Evolutionary conservation across 2,888 invertebrate species (phyloP).

Genomic region (Patella pellucida): DNA sequence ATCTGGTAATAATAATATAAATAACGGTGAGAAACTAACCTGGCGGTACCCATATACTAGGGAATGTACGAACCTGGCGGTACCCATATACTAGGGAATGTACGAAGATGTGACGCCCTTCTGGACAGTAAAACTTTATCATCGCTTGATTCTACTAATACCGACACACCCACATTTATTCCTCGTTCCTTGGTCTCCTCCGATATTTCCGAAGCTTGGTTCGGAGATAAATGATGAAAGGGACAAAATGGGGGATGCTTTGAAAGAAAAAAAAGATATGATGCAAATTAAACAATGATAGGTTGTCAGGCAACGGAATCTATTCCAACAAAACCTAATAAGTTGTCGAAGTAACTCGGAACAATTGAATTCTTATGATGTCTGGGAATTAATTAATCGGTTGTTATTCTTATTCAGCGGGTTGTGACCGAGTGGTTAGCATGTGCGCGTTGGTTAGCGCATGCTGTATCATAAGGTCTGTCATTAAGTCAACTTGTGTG

Average conservation of each 20-base stretch:
- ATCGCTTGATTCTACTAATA: conserved; percentile 70
- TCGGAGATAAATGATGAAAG: conserved; percentile 45
- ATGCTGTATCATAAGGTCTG: no score
- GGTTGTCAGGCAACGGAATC: neutral
- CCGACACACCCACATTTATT: conserved; percentile 68
- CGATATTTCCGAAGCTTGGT: conserved; percentile 37
- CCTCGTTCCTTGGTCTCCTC: conserved; percentile 52
- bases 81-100: conserved; percentile 73
- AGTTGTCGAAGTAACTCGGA: neutral
- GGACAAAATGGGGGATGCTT: conserved; percentile 68
- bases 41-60: no score
- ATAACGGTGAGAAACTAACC: conserved; percentile 36
- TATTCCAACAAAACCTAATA: neutral
- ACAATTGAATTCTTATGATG: no score
- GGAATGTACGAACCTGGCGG: no score
- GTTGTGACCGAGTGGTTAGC: no score
- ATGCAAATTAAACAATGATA: neutral
- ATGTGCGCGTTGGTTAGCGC: no score
- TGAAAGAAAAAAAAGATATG: conserved; percentile 12
- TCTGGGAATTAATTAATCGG: no score
- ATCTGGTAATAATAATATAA: no score
- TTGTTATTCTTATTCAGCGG: no score
- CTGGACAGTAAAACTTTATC: conserved; percentile 70
- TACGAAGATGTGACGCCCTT: conserved; percentile 68
- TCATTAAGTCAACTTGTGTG: no score